Conservation (phyloP, 2,888 invertebrate genomes). For the Ennomos erosarius region DNA sequence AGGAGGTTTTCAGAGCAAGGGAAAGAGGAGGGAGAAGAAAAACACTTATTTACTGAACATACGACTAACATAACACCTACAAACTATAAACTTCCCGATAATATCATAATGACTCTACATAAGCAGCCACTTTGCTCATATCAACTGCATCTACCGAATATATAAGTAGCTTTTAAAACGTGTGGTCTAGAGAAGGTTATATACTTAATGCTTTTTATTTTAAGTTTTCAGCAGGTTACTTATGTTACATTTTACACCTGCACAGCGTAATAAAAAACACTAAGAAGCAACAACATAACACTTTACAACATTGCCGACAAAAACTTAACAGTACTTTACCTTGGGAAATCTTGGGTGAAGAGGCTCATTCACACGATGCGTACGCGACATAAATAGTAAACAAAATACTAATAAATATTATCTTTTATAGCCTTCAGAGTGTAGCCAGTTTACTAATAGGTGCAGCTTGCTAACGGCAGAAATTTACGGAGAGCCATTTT, state of each 20-base stretch:
- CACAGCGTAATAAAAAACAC: constrained; percentile 4
- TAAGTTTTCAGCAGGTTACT: too few species aligned
- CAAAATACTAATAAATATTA: constrained; percentile 30
- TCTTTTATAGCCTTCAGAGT: constrained; percentile 24
- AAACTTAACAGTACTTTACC: constrained; percentile 28
- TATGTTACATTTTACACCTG: background rate
- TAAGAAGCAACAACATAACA: constrained; percentile 12
- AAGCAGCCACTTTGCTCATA: too few species aligned
- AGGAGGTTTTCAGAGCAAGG: background rate
- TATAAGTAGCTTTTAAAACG: too few species aligned
- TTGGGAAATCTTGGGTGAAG: constrained; percentile 22
- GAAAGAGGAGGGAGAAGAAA: too few species aligned
- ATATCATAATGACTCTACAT: too few species aligned
- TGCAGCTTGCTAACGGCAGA: constrained; percentile 17
- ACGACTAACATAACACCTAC: too few species aligned
- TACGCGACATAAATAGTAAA: constrained; percentile 31
- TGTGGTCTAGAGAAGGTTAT: too few species aligned
- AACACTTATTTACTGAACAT: too few species aligned
- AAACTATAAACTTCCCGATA: too few species aligned
- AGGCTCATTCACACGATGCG: constrained; percentile 23
- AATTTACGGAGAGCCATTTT: constrained; percentile 5
- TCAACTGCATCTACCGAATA: too few species aligned
- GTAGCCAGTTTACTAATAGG: constrained; percentile 20
- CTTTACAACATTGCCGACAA: constrained; percentile 14
- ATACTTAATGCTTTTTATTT: too few species aligned